These are phyloP conservation scores for Apis dorsata DNA, from an alignment of 1,140 invertebrate species.

Conservation along the genomic window DNA sequence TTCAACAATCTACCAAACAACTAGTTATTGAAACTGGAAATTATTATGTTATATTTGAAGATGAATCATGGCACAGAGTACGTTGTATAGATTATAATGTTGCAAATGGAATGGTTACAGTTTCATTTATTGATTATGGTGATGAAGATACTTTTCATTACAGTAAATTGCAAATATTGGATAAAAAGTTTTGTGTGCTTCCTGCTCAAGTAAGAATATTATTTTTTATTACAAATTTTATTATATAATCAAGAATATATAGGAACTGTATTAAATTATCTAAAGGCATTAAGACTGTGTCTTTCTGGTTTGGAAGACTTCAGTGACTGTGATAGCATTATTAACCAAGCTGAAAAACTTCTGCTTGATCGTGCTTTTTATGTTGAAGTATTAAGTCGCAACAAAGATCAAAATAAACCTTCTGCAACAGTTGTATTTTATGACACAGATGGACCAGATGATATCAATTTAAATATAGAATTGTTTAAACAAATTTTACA, in stretches of 20 bases:
- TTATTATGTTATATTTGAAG: slow-evolving; percentile 83
- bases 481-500: slow-evolving; percentile 65
- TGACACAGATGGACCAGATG: slow-evolving; percentile 60
- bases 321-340: slow-evolving; percentile 63
- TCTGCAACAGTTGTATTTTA: slow-evolving; percentile 58
- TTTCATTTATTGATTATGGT: slow-evolving; percentile 84
- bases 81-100: slow-evolving; percentile 79
- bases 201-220: slow-evolving; percentile 81
- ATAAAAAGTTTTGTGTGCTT: slow-evolving; percentile 80
- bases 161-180: slow-evolving; percentile 80
- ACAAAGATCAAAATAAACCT: slow-evolving; percentile 32
- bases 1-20: slow-evolving; percentile 53
- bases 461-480: slow-evolving; percentile 70
- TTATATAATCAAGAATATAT: slow-evolving; percentile 16
- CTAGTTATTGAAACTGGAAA: slow-evolving; percentile 63
- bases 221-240: slow-evolving; percentile 3
- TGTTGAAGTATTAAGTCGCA: slow-evolving; percentile 43
- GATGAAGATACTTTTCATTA: slow-evolving; percentile 80
- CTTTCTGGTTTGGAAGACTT: slow-evolving; percentile 83
- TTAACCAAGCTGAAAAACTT: slow-evolving; percentile 57
- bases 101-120: slow-evolving; percentile 76
- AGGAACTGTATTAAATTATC: slow-evolving; percentile 9
- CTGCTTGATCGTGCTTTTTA: slow-evolving; percentile 56
- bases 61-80: slow-evolving; percentile 83
- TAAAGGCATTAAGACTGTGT: slow-evolving; percentile 82